Evolutionary conservation across 1,140 invertebrate genomes (phyloP), one percentile per base, ranked within the genome.

Genomic region (Orchesella cincta): DNA sequence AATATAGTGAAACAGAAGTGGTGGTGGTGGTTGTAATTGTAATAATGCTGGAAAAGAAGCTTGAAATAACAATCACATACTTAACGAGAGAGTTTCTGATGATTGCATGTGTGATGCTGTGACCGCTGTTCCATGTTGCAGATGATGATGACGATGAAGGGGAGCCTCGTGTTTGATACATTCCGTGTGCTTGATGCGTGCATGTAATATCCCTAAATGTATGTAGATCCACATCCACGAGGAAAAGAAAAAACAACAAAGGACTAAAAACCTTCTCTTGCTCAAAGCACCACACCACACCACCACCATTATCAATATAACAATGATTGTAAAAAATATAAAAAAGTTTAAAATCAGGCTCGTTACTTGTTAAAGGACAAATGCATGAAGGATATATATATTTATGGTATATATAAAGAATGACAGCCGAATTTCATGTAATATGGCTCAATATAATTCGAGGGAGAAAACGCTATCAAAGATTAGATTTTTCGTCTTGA

Each of bases 301-400:
- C 54, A 8, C 39, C 39, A 46, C 18, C 39, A 18, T 18, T 8
- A 57, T n/a, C 54, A 57, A 57, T 5, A 57, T 57, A 23, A 57
- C 8, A 26, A n/a, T n/a, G 8, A n/a, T 26, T 3, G 3, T 16
- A 57, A 12, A 57, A 57, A 12, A 26, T 57, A 23, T 57, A 57
- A 57, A 57, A 57, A 57, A 57, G 54, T 57, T 57, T 57, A 57
- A 46, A 57, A 57, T 57, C 26, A 57, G 54, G 54, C 54, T 57
- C 54, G 23, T 16, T 57, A 26, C 8, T 57, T 57, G n/a, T 57
- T 57, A 18, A 57, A 12, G 54, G 54, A 57, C 23, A 8, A n/a
- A n/a, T n/a, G n/a, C n/a, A n/a, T n/a, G n/a, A n/a, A n/a, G n/a
- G n/a, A 57, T 23, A 23, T 57, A 23, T 26, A 23, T 26, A 57